Percentiles rank a stretch among this genome's conserved stretches.
Evolutionary conservation across 2,113 vertebrate species (phyloP).

Genomic region (Seriola aureovittata): DNA sequence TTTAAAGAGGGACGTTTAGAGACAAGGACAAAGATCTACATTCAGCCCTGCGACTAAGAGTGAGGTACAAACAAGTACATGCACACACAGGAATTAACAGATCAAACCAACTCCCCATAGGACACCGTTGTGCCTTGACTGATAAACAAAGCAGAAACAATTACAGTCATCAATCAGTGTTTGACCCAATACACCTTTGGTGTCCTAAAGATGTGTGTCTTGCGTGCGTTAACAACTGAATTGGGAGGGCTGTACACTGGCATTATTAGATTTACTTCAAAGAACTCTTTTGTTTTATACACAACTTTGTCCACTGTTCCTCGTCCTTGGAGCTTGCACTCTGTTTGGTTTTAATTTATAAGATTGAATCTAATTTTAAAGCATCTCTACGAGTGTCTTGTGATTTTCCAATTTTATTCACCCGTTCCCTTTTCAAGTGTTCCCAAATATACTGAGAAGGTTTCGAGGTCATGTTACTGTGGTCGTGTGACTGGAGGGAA

Average conservation of each 20-base stretch:
- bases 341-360: background rate
- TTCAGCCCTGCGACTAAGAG: slow-evolving; percentile 35
- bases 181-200: slow-evolving; percentile 30
- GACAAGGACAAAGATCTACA: slow-evolving; percentile 59
- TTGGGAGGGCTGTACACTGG: too few relatives aligned
- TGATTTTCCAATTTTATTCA: background rate
- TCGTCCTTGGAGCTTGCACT: background rate
- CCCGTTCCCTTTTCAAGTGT: background rate
- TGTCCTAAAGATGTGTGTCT: background rate
- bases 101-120: slow-evolving; percentile 41
- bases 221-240: background rate
- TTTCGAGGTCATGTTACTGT: background rate
- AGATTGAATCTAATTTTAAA: background rate
- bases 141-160: slow-evolving; percentile 57
- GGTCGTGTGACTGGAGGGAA: background rate
- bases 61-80: slow-evolving; percentile 38
- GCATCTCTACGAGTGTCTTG: background rate
- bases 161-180: slow-evolving; percentile 61
- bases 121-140: background rate
- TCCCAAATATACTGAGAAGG: background rate
- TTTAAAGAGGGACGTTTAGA: slow-evolving; percentile 7
- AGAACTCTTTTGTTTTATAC: background rate
- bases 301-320: background rate
- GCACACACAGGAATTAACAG: slow-evolving; percentile 44
- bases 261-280: background rate